A percentile compares a stretch with the other conserved stretches of the same genome.
Conservation (phyloP, 2,888 invertebrate species). For the Hyposoter didymator region DNA sequence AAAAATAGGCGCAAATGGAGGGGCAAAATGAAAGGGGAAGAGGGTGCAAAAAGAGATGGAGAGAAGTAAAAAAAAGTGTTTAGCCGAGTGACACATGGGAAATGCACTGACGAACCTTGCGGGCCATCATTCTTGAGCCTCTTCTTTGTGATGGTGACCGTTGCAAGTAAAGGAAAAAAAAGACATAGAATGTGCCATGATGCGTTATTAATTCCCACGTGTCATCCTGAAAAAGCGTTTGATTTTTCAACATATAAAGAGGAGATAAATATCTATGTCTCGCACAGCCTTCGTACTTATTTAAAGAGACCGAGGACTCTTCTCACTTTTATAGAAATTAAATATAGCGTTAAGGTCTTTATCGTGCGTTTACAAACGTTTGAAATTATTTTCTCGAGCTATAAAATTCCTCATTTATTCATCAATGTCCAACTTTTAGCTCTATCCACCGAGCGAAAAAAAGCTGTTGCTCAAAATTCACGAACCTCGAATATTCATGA, state of each 20-base stretch:
- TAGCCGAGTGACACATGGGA: conserved; percentile 70
- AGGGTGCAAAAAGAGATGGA: conserved; percentile 32
- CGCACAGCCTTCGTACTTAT: conserved; percentile 57
- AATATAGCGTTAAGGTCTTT: conserved; percentile 60
- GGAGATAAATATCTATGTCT: conserved; percentile 53
- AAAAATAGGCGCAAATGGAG: not conserved
- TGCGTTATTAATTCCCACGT: conserved; percentile 56
- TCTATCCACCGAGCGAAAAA: not conserved
- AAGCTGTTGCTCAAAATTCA: not conserved
- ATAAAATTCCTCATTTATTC: conserved; percentile 3
- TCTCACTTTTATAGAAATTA: conserved; percentile 53
- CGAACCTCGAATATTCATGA: not conserved
- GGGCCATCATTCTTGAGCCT: conserved; percentile 35
- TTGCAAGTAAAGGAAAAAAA: conserved; percentile 25
- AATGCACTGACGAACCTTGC: conserved; percentile 68
- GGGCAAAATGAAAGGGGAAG: conserved; percentile 2
- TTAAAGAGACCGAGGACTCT: conserved; percentile 61
- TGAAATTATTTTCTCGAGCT: not conserved
- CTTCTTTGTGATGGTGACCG: conserved; percentile 36
- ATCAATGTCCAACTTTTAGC: not conserved
- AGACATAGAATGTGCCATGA: conserved; percentile 5
- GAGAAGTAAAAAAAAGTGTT: conserved; percentile 31
- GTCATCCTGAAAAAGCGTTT: conserved; percentile 59
- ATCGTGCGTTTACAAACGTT: conserved; percentile 3
- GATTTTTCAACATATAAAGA: conserved; percentile 53